Evolutionary conservation across 1,140 invertebrate genomes (phyloP).

Genomic region (Conus ventricosus): DNA sequence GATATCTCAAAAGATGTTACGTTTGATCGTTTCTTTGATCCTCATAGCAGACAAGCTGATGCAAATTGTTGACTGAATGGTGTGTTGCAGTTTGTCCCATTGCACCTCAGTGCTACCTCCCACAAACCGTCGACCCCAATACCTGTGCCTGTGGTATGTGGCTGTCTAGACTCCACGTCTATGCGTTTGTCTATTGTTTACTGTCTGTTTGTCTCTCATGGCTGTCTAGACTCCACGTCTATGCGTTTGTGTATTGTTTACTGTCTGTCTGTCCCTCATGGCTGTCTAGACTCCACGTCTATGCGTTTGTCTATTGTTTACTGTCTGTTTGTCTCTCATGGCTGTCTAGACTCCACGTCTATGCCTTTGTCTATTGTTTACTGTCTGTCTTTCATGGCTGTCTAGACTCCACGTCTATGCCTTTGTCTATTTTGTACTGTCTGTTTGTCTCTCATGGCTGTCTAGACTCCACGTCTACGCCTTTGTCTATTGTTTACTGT

Average conservation of each 20-base stretch:
- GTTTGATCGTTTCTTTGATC: too few species aligned
- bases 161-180: background rate
- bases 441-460: slow-evolving; percentile 9
- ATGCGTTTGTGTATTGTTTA: too few species aligned
- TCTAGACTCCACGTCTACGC: background rate
- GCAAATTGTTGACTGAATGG: too few species aligned
- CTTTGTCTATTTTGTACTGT: slow-evolving; percentile 24
- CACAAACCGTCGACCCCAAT: background rate
- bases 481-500: too few species aligned
- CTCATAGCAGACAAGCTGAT: too few species aligned
- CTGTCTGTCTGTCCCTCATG: too few species aligned
- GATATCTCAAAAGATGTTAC: background rate
- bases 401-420: background rate
- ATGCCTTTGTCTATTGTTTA: too few species aligned
- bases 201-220: background rate
- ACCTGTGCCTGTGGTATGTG: background rate
- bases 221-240: background rate
- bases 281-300: background rate
- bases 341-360: background rate
- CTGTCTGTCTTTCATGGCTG: too few species aligned
- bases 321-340: slow-evolving; percentile 25
- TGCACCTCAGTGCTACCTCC: background rate
- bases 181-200: background rate
- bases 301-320: slow-evolving; percentile 21
- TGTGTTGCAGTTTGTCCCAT: too few species aligned